Evolutionary conservation across 2,888 invertebrate species (phyloP).

Genomic region (Drosophila sordidula): DNA sequence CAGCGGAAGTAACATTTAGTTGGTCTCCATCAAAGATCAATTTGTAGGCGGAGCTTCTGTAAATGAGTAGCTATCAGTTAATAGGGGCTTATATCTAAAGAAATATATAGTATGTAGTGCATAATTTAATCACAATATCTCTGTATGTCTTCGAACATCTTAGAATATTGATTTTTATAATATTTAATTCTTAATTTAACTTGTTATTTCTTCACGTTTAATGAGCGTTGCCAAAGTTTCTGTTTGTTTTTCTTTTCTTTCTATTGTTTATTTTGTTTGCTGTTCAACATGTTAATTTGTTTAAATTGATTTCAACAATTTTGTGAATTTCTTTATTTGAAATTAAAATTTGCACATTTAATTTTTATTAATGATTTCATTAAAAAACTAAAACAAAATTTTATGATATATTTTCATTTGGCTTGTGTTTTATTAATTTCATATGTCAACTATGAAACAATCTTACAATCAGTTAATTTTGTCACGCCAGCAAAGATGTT

Average conservation of each 20-base stretch:
- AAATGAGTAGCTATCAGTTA: background rate
- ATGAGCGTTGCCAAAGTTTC: background rate
- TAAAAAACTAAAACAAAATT: slow-evolving; percentile 19
- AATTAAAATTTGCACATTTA: slow-evolving; percentile 51
- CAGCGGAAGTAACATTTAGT: slow-evolving; percentile 39
- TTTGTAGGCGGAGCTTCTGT: slow-evolving; percentile 19
- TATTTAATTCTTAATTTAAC: background rate
- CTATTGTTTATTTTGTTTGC: background rate
- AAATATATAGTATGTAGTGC: too few relatives aligned
- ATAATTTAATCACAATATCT: too few relatives aligned
- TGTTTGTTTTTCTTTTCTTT: background rate
- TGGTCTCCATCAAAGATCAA: background rate
- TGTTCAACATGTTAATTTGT: slow-evolving; percentile 14
- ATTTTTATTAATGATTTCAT: slow-evolving; percentile 48
- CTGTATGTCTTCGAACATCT: background rate
- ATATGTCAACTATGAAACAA: slow-evolving; percentile 10
- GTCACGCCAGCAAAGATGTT: slow-evolving; percentile 4
- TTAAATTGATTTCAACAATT: slow-evolving; percentile 15
- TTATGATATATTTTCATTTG: slow-evolving; percentile 9
- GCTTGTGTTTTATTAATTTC: background rate
- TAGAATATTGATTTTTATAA: background rate
- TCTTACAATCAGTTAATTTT: slow-evolving; percentile 17
- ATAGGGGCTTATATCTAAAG: background rate
- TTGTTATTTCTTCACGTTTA: background rate
- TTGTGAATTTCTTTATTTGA: slow-evolving; percentile 24